Evolutionary conservation across 2,797 vertebrate species (phyloP).

Genomic region (Channallabes apus): DNA sequence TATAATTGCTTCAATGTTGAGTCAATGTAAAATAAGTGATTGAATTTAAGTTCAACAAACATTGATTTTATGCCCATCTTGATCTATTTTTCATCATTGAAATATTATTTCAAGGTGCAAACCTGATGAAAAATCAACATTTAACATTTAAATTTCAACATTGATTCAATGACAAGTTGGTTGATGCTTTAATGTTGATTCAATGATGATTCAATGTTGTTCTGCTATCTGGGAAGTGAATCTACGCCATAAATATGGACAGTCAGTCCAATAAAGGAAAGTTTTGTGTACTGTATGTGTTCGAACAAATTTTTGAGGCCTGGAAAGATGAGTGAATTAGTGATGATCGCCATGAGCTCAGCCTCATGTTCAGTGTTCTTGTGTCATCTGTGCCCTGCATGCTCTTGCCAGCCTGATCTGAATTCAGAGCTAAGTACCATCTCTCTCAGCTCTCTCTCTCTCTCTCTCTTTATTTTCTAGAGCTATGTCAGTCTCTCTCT

Average conservation of each 20-base stretch:
- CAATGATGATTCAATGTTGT: no score
- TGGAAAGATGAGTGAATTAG: constrained; percentile 15
- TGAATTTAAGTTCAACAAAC: no score
- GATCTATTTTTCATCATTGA: no score
- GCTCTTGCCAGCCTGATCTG: constrained; percentile 46
- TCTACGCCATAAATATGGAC: not conserved
- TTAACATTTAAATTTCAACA: no score
- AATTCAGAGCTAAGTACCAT: constrained; percentile 49
- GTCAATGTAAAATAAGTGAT: no score
- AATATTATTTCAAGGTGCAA: no score
- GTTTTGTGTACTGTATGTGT: constrained; percentile 5
- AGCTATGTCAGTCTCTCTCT: constrained; percentile 1
- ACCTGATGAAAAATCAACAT: no score
- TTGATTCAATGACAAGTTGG: no score
- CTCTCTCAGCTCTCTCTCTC: constrained; percentile 36
- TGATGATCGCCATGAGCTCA: constrained; percentile 36
- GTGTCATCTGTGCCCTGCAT: constrained; percentile 46
- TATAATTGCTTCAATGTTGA: no score
- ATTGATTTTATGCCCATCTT: no score
- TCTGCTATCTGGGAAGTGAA: no score
- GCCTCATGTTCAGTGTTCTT: constrained; percentile 47
- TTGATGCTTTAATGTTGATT: no score
- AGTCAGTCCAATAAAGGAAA: not conserved
- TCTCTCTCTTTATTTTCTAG: not conserved
- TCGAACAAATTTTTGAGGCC: not conserved